phyloP scores from a whole-genome alignment of 2,113 vertebrate genomes.

The Chloropsis cyanopogon region DNA sequence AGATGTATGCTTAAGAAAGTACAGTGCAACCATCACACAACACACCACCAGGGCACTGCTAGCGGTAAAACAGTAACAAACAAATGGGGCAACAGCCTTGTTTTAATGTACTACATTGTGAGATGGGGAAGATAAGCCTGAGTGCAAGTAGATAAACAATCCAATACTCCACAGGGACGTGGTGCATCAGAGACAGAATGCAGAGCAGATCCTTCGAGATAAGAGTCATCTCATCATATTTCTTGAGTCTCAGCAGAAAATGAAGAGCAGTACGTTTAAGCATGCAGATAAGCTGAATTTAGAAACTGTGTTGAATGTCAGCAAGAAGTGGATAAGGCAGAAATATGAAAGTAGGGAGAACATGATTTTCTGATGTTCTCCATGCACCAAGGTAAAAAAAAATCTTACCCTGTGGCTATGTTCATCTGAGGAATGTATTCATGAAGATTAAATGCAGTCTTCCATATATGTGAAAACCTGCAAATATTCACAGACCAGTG shows the following conservation, averaged over 20 bases:
- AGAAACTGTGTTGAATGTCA: conserved; percentile 31
- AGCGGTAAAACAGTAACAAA: conserved; percentile 34
- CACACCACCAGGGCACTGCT: neutral
- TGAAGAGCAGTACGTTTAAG: conserved; percentile 6
- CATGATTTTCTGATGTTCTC: neutral
- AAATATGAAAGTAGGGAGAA: neutral
- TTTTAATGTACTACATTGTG: conserved; percentile 57
- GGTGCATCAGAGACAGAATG: conserved; percentile 35
- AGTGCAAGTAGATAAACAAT: conserved; percentile 68
- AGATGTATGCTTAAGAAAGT: neutral
- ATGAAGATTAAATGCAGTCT: neutral
- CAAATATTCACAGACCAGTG: neutral
- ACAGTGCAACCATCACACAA: neutral
- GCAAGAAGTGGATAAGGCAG: neutral
- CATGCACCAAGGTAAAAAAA: neutral
- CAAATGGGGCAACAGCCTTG: conserved; percentile 50
- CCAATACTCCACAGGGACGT: conserved; percentile 64
- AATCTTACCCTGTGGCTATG: neutral
- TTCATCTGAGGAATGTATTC: neutral
- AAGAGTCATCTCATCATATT: conserved; percentile 62
- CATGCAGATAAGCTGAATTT: conserved; percentile 11
- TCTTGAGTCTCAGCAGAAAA: conserved; percentile 51
- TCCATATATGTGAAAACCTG: neutral
- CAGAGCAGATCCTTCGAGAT: conserved; percentile 54
- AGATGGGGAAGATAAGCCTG: conserved; percentile 64